phyloP scores from a whole-genome alignment of 37 sponge, comb jelly and placozoan genomes.

The Aphrocallistes beatrix region DNA sequence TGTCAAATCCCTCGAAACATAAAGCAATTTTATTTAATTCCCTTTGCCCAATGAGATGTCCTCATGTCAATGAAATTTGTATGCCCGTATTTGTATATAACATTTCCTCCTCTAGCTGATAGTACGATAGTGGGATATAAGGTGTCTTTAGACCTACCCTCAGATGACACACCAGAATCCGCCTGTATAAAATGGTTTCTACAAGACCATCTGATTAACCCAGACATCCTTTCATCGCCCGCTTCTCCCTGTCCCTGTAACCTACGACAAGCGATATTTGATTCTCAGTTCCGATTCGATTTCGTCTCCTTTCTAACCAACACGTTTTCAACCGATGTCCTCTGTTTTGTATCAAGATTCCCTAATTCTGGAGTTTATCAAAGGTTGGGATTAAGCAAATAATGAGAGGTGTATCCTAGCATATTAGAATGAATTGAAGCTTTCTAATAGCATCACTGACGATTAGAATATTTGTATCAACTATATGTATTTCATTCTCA shows the following conservation, averaged over 20 bases:
- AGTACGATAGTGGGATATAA: neutral
- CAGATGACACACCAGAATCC: neutral
- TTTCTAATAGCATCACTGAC: neutral
- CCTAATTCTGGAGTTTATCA: neutral
- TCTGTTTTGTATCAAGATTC: neutral
- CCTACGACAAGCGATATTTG: constrained; percentile 19
- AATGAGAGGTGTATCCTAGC: neutral
- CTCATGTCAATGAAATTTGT: too few species aligned
- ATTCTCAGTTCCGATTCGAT: neutral
- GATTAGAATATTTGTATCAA: neutral
- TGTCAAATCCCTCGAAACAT: neutral
- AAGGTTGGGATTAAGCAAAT: neutral
- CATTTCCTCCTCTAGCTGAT: too few species aligned
- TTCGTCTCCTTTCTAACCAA: neutral
- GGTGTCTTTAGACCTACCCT: neutral
- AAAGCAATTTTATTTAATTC: too few species aligned
- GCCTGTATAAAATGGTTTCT: neutral
- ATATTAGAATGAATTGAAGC: neutral
- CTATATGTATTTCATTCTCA: too few species aligned
- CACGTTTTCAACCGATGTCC: neutral
- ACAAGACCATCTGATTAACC: neutral
- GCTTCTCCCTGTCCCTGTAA: constrained; percentile 40
- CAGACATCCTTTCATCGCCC: neutral
- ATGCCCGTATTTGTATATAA: too few species aligned
- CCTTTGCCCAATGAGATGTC: too few species aligned